Conservation (phyloP, 2,888 invertebrate genomes). For the Tinea pellionella region DNA sequence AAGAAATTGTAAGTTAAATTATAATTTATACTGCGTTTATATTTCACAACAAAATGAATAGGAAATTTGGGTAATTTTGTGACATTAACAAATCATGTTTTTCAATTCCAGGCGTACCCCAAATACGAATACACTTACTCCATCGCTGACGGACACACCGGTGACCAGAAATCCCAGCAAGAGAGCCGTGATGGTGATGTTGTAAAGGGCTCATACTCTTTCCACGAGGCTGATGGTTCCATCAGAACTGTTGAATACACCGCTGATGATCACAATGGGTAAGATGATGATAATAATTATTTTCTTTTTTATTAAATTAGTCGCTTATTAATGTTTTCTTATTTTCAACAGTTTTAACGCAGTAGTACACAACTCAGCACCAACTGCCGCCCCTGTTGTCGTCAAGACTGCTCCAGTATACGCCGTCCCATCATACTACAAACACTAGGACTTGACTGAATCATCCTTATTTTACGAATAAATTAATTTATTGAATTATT, state of each 20-base stretch:
- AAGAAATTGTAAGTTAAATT: slow-evolving; percentile 27
- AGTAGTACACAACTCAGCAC: slow-evolving; percentile 43
- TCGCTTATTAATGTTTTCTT: background rate
- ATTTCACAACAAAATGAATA: background rate
- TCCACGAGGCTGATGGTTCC: slow-evolving; percentile 68
- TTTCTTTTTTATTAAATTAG: background rate
- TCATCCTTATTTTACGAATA: background rate
- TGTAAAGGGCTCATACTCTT: slow-evolving; percentile 65
- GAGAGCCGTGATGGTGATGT: slow-evolving; percentile 65
- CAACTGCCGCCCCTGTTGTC: slow-evolving; percentile 31
- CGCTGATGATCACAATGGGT: slow-evolving; percentile 62
- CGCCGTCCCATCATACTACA: slow-evolving; percentile 31
- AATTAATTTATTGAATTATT: background rate
- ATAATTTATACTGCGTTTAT: background rate
- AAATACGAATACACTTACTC: slow-evolving; percentile 66
- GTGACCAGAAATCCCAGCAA: slow-evolving; percentile 67
- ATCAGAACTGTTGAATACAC: slow-evolving; percentile 66
- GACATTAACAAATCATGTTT: background rate
- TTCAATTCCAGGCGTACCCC: slow-evolving; percentile 40
- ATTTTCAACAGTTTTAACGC: slow-evolving; percentile 35
- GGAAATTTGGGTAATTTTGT: background rate
- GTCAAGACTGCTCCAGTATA: slow-evolving; percentile 25
- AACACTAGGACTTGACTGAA: slow-evolving; percentile 22
- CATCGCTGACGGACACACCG: slow-evolving; percentile 67
- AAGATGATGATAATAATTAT: background rate